phyloP scores from a whole-genome alignment of 1,140 invertebrate species.

The Apis dorsata region DNA sequence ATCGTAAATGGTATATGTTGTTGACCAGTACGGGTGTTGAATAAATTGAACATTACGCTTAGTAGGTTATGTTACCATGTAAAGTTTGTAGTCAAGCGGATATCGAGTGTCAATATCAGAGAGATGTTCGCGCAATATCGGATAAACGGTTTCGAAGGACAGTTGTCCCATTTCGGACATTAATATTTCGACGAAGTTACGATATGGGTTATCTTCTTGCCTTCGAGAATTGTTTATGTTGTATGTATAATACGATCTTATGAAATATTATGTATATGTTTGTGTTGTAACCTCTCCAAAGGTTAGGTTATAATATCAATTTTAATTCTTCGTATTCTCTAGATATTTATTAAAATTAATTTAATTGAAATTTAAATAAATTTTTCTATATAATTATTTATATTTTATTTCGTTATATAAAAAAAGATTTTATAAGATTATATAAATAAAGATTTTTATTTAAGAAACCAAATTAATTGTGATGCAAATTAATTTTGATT shows the following conservation, averaged over 20 bases:
- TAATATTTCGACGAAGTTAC: neutral
- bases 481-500: too few species aligned
- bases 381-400: too few species aligned
- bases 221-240: neutral
- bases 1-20: neutral
- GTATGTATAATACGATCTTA: neutral
- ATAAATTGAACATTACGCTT: neutral
- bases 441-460: too few species aligned
- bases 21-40: neutral
- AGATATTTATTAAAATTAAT: too few species aligned
- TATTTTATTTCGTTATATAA: too few species aligned
- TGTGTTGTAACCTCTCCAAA: too few species aligned
- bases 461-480: too few species aligned
- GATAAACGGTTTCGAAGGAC: neutral
- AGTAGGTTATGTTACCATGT: neutral
- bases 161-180: neutral
- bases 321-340: too few species aligned
- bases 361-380: too few species aligned
- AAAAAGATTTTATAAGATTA: too few species aligned
- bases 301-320: too few species aligned
- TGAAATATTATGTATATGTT: neutral
- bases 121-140: slow-evolving; percentile 11
- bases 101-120: slow-evolving; percentile 31
- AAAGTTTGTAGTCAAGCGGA: neutral
- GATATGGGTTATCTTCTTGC: neutral